Evolutionary conservation across 2,797 vertebrate genomes (phyloP), one percentile per base, ranked within the genome.

Genomic region (Xyrichtys novacula): DNA sequence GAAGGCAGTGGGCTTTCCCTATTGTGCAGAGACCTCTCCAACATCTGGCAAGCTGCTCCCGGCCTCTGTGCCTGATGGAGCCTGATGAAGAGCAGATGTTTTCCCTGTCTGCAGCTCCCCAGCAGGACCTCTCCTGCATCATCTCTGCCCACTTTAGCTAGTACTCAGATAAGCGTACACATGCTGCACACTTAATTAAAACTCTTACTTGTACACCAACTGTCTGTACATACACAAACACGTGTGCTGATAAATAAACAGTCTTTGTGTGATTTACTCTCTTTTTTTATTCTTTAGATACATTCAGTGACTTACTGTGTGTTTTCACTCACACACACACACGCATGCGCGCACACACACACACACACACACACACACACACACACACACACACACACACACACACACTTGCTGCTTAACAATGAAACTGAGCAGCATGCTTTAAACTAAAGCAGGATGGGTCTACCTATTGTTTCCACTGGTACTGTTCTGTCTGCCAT

Each of bases 51-150:
- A 67, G 57, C 69, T 82, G 86, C 76, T 89, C 81, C 83, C 65
- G 79, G 86, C 88, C 89, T 85, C 88, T 80, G 78, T 76, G 82
- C 73, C 83, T 66, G 78, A 88, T 91, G 78, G 71, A 70, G 79
- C 84, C 85, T 92, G 90, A 92, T 89, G 87, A 91, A 89, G 81
- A 90, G 83, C 93, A 93, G 91, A 92, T 93, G 92, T 93, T 93
- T 86, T 89, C 89, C 87, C 88, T 85, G 81, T 81, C 86, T 84
- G 73, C 75, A 9, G 65, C 67, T 80, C 65, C 84, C 81, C 87
- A 90, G 76, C 81, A 93, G 85, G 89, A 88, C 86, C 85, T 86
- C 85, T 84, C 60, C 86, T 76, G 79, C 88, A 85, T 87, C 85
- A 79, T 76, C 63, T 50, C 83, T 72, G 74, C 82, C 76, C 80